A percentile compares a stretch with the other conserved stretches of the same genome.
Conservation (phyloP, 2,113 vertebrate species). For the Apistogramma diplotaenia region DNA sequence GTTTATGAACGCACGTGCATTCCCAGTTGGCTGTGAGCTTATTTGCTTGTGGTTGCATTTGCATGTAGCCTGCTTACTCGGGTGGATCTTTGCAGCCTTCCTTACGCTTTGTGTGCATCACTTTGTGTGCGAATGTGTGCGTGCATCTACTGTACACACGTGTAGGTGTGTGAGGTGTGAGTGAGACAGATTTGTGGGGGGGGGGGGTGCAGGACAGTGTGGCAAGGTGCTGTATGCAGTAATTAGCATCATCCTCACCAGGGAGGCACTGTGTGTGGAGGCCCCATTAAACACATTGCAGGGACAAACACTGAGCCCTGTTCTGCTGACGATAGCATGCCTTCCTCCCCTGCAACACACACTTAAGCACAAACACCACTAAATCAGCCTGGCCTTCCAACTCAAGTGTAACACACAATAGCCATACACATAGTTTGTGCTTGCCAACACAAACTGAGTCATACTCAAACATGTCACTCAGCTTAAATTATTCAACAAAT, state of each 20-base stretch:
- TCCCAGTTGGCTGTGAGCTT: not conserved
- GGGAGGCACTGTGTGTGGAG: constrained; percentile 50
- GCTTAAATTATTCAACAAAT: not conserved
- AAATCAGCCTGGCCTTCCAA: constrained; percentile 54
- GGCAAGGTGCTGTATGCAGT: constrained; percentile 46
- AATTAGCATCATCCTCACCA: constrained; percentile 66
- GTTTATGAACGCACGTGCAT: not conserved
- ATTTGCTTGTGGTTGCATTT: constrained; percentile 32
- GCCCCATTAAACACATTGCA: constrained; percentile 63
- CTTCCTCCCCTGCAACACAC: constrained; percentile 17
- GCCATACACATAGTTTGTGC: not conserved
- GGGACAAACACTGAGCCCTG: constrained; percentile 50
- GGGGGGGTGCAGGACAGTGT: constrained; percentile 13
- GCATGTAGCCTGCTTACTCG: constrained; percentile 21
- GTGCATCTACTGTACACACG: not conserved
- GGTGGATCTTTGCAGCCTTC: constrained; percentile 12
- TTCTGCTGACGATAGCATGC: constrained; percentile 60
- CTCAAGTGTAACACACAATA: constrained; percentile 13
- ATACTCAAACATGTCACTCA: not conserved
- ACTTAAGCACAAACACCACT: constrained; percentile 37
- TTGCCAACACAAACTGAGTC: constrained; percentile 8
- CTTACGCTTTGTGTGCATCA: not conserved
- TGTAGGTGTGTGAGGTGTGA: not conserved
- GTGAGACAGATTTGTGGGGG: not conserved
- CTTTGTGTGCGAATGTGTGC: not conserved